Conservation (phyloP, 1,140 invertebrate species). For the Eulimnadia texana region DNA sequence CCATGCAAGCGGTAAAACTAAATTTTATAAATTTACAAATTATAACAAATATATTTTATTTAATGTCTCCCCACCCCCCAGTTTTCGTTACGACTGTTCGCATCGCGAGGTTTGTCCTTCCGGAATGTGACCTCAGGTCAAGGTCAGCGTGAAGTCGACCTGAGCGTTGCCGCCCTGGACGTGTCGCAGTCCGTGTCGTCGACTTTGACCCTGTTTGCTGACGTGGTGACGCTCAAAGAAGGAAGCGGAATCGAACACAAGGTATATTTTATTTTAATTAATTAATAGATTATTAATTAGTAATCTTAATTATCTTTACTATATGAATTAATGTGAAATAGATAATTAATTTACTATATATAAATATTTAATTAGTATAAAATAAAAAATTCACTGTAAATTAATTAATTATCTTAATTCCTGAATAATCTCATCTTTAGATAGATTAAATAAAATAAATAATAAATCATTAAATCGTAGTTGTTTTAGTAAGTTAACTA, state of each 20-base stretch:
- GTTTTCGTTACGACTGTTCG: conserved; percentile 34
- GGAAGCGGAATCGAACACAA: conserved; percentile 51
- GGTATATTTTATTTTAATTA: conserved; percentile 29
- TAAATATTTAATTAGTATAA: too few relatives aligned
- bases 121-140: conserved; percentile 20
- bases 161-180: conserved; percentile 44
- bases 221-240: conserved; percentile 50
- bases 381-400: too few relatives aligned
- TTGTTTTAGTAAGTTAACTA: too few relatives aligned
- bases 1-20: conserved; percentile 26
- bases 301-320: conserved; percentile 1
- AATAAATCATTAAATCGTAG: too few relatives aligned
- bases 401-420: too few relatives aligned
- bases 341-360: too few relatives aligned
- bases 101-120: conserved; percentile 34
- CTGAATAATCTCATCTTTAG: too few relatives aligned
- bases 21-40: background rate
- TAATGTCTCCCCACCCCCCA: too few relatives aligned
- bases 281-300: conserved; percentile 8
- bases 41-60: too few relatives aligned
- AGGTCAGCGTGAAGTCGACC: conserved; percentile 41
- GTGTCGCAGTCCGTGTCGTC: conserved; percentile 50
- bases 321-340: too few relatives aligned
- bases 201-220: conserved; percentile 49
- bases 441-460: too few relatives aligned